Evolutionary conservation across 2,888 invertebrate genomes (phyloP).

Genomic region (Diaprepes abbreviatus): DNA sequence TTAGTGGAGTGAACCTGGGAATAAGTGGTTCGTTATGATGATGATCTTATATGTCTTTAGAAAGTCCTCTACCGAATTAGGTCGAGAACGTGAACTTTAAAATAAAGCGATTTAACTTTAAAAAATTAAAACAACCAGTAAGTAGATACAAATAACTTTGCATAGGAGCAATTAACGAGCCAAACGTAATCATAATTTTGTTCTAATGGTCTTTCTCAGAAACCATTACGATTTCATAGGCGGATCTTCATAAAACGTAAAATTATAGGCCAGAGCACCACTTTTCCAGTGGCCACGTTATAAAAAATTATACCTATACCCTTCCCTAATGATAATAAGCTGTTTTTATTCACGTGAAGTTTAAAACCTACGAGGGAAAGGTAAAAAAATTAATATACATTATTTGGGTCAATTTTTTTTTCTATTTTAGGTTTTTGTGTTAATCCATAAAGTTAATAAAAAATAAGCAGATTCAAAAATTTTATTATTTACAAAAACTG

Average conservation of each 20-base stretch:
- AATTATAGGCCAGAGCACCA: constrained; percentile 34
- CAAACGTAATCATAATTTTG: constrained; percentile 10
- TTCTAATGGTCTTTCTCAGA: constrained; percentile 30
- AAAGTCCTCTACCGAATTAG: no score
- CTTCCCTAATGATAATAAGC: constrained; percentile 25
- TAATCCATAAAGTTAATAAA: no score
- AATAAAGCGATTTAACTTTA: no score
- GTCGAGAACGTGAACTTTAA: no score
- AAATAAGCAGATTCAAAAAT: no score
- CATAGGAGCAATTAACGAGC: constrained; percentile 13
- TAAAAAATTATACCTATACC: constrained; percentile 33
- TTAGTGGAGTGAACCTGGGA: no score
- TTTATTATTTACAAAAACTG: no score
- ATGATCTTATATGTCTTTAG: no score
- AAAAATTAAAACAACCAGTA: no score
- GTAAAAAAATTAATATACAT: neutral
- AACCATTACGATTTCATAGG: constrained; percentile 28
- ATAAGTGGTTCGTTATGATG: no score
- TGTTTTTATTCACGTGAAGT: neutral
- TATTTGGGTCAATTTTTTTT: neutral
- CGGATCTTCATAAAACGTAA: constrained; percentile 37
- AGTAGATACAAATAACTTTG: constrained; percentile 6
- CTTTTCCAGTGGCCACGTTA: constrained; percentile 36
- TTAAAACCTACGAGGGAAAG: neutral
- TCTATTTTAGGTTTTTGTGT: neutral